Evolutionary conservation across 2,888 invertebrate genomes (phyloP), one percentile per base, ranked within the genome.

Genomic region (Acrobasis suavella): DNA sequence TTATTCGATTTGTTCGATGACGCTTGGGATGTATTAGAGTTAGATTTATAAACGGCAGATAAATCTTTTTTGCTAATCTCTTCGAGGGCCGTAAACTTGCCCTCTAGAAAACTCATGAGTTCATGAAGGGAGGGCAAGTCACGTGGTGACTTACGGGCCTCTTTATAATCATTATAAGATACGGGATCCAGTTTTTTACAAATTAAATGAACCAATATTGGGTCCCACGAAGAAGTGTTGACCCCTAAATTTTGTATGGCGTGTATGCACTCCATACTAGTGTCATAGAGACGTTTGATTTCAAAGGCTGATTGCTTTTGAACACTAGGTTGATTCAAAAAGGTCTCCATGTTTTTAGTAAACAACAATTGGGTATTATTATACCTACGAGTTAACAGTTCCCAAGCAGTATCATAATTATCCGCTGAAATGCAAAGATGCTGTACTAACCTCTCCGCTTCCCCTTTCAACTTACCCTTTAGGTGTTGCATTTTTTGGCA

Each of bases 71-170:
- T 46, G 46, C n/a, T 46, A 5, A 46, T n/a, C n/a, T 10, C 12
- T 46, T 46, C 46, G 12, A 46, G 46, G 46, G 46, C 46, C n/a
- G 46, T 46, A 46, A 46, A 46, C n/a, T 46, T 46, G n/a, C 46
- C 46, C 46, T 46, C 46, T n/a, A 46, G 46, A 46, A 46, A 46
- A 6, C 46, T 14, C n/a, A 46, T 46, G n/a, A 46, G 46, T 46
- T 46, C 46, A 46, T 46, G 12, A 14, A 46, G 46, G 46, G 46
- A 46, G n/a, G 46, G 46, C 46, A 46, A 46, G 12, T 46, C 46
- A 10, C 46, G 46, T 46, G 46, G 46, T 14, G 46, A 10, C 46
- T 46, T 46, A 14, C 46, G 10, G 12, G n/a, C n/a, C 46, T 46
- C 46, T n/a, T n/a, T 46, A n/a, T 46, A 46, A 46, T 46, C 46